Conservation (phyloP, 2,888 invertebrate genomes). For the Bursaphelenchus okinawaensis region DNA sequence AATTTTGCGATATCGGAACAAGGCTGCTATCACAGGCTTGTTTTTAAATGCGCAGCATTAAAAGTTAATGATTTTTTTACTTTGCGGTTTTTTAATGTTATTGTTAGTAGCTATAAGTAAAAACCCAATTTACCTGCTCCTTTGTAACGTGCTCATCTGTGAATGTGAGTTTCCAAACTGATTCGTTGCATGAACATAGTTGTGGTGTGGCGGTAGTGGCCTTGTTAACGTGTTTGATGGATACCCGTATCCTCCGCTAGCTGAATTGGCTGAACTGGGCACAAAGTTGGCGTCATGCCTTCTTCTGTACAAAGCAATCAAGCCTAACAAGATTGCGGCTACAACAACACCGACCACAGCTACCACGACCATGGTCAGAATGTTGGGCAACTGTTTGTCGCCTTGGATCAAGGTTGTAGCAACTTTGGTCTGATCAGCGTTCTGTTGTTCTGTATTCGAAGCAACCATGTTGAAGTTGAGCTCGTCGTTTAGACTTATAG, state of each 20-base stretch:
- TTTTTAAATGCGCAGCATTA: no score
- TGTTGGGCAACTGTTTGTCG: conserved; percentile 31
- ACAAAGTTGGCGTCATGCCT: conserved; percentile 10
- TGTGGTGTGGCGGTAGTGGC: background rate
- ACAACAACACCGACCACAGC: conserved; percentile 50
- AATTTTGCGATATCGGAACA: no score
- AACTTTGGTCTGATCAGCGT: background rate
- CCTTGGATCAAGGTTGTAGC: conserved; percentile 3
- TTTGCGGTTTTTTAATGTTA: no score
- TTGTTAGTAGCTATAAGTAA: background rate
- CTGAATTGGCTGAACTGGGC: conserved; percentile 6
- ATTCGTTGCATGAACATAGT: conserved; percentile 10
- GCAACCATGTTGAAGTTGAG: conserved; percentile 5
- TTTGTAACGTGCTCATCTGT: conserved; percentile 11
- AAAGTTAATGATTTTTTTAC: no score
- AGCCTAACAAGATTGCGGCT: conserved; percentile 45
- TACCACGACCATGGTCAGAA: conserved; percentile 49
- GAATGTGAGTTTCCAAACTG: background rate
- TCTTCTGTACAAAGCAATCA: conserved; percentile 46
- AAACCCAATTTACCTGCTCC: background rate
- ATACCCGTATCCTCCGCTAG: conserved; percentile 5
- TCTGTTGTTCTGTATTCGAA: background rate
- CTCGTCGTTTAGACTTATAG: conserved; percentile 1
- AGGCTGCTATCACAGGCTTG: no score
- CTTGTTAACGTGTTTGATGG: conserved; percentile 7